Percentiles rank a stretch among this genome's conserved stretches.
phyloP scores from a whole-genome alignment of 1,140 invertebrate species.

The Trypoxylus dichotomus region DNA sequence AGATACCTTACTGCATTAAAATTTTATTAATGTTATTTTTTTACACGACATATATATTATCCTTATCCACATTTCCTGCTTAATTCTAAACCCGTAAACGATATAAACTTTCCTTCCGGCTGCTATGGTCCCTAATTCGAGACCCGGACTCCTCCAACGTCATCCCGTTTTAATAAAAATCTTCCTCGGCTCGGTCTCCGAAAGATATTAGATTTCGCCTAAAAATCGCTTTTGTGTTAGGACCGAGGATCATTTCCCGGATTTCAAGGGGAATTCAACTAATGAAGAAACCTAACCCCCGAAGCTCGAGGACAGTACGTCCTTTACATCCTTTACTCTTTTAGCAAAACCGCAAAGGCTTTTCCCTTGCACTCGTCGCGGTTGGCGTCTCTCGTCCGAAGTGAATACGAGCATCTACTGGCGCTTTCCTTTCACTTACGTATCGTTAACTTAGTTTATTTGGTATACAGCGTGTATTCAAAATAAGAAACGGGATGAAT shows the following conservation, averaged over 20 bases:
- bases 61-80: no score
- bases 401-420: no score
- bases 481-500: no score
- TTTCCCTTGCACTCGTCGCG: neutral
- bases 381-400: neutral
- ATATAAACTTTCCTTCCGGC: no score
- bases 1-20: no score
- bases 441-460: no score
- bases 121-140: neutral
- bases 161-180: neutral
- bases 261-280: neutral
- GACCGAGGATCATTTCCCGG: neutral
- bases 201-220: neutral
- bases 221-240: constrained; percentile 3
- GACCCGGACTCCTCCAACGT: neutral
- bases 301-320: neutral
- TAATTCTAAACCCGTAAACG: no score
- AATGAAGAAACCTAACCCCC: neutral
- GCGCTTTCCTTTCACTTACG: no score
- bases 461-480: no score
- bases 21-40: no score
- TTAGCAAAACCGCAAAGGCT: neutral
- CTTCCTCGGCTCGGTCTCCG: neutral
- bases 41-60: no score
- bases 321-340: neutral